Conservation (phyloP, 2,888 invertebrate genomes). For the Esperia sulphurella region DNA sequence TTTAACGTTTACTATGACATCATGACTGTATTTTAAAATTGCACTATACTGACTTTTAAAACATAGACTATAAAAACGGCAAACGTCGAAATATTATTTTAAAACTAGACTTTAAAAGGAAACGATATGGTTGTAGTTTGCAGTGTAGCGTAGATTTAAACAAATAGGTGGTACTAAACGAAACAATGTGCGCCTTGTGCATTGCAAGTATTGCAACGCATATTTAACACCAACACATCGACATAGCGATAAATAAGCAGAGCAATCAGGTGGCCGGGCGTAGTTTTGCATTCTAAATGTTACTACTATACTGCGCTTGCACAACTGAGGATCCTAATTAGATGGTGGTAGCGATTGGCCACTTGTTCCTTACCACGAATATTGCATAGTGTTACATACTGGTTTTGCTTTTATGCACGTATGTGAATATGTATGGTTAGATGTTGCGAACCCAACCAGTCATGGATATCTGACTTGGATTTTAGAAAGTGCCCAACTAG, state of each 20-base stretch:
- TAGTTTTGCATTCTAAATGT: slow-evolving; percentile 23
- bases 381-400: slow-evolving; percentile 32
- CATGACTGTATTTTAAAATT: too few relatives aligned
- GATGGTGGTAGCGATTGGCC: slow-evolving; percentile 45
- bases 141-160: not conserved
- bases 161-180: slow-evolving; percentile 4
- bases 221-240: slow-evolving; percentile 17
- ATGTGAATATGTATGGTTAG: slow-evolving; percentile 14
- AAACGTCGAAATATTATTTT: too few relatives aligned
- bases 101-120: too few relatives aligned
- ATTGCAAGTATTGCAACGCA: slow-evolving; percentile 18
- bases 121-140: too few relatives aligned
- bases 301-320: slow-evolving; percentile 23
- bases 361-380: slow-evolving; percentile 33
- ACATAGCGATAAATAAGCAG: slow-evolving; percentile 27
- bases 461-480: slow-evolving; percentile 10
- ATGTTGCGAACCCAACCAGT: slow-evolving; percentile 25
- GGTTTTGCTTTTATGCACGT: slow-evolving; percentile 12
- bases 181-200: slow-evolving; percentile 13
- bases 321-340: slow-evolving; percentile 48
- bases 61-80: too few relatives aligned
- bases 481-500: slow-evolving; percentile 10
- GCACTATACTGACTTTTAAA: too few relatives aligned
- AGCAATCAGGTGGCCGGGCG: slow-evolving; percentile 27
- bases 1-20: too few relatives aligned